phyloP scores from a whole-genome alignment of 1,140 invertebrate species.

The Hypothenemus hampei region DNA sequence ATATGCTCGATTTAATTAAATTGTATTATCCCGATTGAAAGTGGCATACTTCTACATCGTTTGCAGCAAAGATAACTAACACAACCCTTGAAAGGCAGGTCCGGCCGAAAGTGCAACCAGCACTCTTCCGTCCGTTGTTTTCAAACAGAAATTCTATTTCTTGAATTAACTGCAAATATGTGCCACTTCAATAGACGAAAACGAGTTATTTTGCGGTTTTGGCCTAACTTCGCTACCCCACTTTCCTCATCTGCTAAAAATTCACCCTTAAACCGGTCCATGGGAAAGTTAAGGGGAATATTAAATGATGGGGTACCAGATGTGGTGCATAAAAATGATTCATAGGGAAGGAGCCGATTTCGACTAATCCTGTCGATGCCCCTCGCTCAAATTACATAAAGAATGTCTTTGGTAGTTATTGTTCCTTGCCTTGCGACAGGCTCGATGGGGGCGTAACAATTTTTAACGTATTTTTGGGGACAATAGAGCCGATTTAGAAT shows the following conservation, averaged over 20 bases:
- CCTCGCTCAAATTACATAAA: constrained; percentile 18
- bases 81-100: constrained; percentile 8
- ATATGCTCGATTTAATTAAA: constrained; percentile 22
- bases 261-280: constrained; percentile 26
- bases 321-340: constrained; percentile 29
- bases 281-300: constrained; percentile 27
- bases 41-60: constrained; percentile 15
- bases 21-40: constrained; percentile 11
- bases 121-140: background rate
- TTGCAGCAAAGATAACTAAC: constrained; percentile 16
- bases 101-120: background rate
- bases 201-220: constrained; percentile 13
- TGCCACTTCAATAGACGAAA: no score
- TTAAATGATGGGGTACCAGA: constrained; percentile 26
- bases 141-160: no score
- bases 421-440: constrained; percentile 3
- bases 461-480: constrained; percentile 8
- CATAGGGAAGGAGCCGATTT: constrained; percentile 23
- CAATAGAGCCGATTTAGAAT: background rate
- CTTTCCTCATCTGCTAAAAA: constrained; percentile 21
- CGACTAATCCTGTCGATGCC: constrained; percentile 18
- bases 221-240: background rate
- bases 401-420: constrained; percentile 19
- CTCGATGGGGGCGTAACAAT: constrained; percentile 15
- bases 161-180: background rate